phyloP scores from a whole-genome alignment of 2,888 invertebrate genomes.

The Campoletis raptor region DNA sequence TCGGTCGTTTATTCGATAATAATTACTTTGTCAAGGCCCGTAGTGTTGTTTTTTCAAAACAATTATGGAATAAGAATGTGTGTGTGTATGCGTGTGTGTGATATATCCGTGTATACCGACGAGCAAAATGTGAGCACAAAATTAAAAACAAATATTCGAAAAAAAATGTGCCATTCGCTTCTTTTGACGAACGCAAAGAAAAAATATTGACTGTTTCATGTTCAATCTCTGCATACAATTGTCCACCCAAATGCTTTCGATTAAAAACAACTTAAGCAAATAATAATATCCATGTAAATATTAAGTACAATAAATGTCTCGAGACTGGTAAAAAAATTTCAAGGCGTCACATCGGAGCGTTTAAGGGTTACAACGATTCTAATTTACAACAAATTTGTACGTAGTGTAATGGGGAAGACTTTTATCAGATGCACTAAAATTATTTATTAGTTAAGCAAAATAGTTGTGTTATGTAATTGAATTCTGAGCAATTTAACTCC shows the following conservation, averaged over 20 bases:
- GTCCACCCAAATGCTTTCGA: background rate
- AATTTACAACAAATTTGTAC: too few species aligned
- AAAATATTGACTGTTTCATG: background rate
- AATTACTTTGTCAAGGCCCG: constrained; percentile 3
- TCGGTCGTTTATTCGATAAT: constrained; percentile 33
- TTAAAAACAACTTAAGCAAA: background rate
- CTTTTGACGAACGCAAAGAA: background rate
- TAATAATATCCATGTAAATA: background rate
- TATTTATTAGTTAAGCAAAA: too few species aligned
- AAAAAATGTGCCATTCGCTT: background rate
- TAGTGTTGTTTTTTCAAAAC: constrained; percentile 3
- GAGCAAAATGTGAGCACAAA: background rate
- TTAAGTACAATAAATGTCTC: background rate
- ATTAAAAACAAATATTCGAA: background rate
- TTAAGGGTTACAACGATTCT: too few species aligned
- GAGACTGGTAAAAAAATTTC: too few species aligned
- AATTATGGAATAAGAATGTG: background rate
- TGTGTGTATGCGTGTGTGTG: too few species aligned
- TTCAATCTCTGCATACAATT: background rate
- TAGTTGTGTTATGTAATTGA: too few species aligned
- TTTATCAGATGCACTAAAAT: too few species aligned
- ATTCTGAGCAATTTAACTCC: too few species aligned
- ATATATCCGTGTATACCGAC: background rate
- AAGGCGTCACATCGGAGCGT: too few species aligned
- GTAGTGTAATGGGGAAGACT: too few species aligned